Evolutionary conservation across 53 echinoderm and acorn worm genomes (phyloP).

Genomic region (Pentamera pediparva): DNA sequence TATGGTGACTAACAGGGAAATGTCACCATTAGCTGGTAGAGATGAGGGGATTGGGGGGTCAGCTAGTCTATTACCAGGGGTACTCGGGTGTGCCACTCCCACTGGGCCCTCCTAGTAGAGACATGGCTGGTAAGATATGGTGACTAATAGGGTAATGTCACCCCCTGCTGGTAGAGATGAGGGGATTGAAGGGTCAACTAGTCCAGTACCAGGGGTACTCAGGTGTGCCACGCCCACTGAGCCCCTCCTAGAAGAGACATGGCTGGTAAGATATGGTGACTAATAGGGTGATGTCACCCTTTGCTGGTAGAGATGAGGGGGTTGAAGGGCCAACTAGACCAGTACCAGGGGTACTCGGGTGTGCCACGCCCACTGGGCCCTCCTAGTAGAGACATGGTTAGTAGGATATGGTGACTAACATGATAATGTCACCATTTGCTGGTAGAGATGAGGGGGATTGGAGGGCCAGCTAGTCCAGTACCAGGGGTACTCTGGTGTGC

Average conservation of each 20-base stretch:
- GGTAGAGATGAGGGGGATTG: conserved; percentile 74
- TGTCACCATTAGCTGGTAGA: too few relatives aligned
- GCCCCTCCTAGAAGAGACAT: too few relatives aligned
- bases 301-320: conserved; percentile 83
- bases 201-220: conserved; percentile 2
- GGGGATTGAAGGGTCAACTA: conserved; percentile 65
- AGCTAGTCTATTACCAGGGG: too few relatives aligned
- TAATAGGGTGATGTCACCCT: too few relatives aligned
- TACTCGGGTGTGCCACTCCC: too few relatives aligned
- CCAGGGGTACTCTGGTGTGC: background rate
- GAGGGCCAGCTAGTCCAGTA: conserved; percentile 55
- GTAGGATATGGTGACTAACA: conserved; percentile 87
- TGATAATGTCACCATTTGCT: conserved; percentile 74
- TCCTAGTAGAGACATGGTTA: too few relatives aligned
- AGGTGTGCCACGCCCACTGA: background rate
- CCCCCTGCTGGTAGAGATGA: conserved; percentile 84
- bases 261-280: too few relatives aligned
- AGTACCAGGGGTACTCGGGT: background rate
- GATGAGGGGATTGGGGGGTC: too few relatives aligned
- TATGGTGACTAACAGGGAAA: too few relatives aligned
- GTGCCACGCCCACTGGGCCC: conserved; percentile 12
- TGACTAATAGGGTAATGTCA: conserved; percentile 79
- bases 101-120: too few relatives aligned
- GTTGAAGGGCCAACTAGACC: conserved; percentile 59
- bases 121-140: conserved; percentile 81